phyloP scores from a whole-genome alignment of 2,888 invertebrate genomes.

The Parnassius apollo region DNA sequence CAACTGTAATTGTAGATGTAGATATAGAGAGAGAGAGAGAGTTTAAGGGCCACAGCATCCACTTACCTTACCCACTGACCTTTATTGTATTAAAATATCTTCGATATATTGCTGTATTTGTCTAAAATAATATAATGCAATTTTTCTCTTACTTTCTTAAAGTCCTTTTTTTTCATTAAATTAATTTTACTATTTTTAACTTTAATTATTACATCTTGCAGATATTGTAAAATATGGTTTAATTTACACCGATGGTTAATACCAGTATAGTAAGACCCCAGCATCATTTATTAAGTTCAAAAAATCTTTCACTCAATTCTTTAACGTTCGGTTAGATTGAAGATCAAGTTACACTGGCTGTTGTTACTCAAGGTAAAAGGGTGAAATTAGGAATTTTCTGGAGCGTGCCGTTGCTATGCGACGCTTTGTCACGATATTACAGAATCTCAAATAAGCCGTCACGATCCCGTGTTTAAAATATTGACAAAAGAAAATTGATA shows the following conservation, averaged over 20 bases:
- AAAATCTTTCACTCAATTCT: slow-evolving; percentile 1
- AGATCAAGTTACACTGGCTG: slow-evolving; percentile 16
- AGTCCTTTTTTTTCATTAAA: no score
- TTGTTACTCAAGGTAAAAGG: slow-evolving; percentile 41
- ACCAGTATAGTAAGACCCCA: slow-evolving; percentile 6
- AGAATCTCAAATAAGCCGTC: slow-evolving; percentile 28
- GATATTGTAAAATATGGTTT: slow-evolving; percentile 16
- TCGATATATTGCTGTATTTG: no score
- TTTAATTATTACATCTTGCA: background rate
- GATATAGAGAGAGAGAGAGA: no score
- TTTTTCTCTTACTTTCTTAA: no score
- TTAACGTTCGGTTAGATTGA: slow-evolving; percentile 15
- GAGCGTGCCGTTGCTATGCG: slow-evolving; percentile 66
- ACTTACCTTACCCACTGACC: no score
- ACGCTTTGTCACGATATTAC: slow-evolving; percentile 39
- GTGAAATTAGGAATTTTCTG: slow-evolving; percentile 52
- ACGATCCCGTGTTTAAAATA: slow-evolving; percentile 26
- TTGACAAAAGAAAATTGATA: slow-evolving; percentile 25
- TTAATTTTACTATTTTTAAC: background rate
- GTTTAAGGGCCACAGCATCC: no score
- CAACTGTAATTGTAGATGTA: no score
- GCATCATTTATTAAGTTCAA: slow-evolving; percentile 19
- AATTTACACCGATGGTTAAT: slow-evolving; percentile 5
- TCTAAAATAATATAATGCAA: no score
- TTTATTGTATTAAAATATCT: no score